Evolutionary conservation across 2,888 invertebrate genomes (phyloP), one percentile per base, ranked within the genome.

Genomic region (Scaptomyza reducta): DNA sequence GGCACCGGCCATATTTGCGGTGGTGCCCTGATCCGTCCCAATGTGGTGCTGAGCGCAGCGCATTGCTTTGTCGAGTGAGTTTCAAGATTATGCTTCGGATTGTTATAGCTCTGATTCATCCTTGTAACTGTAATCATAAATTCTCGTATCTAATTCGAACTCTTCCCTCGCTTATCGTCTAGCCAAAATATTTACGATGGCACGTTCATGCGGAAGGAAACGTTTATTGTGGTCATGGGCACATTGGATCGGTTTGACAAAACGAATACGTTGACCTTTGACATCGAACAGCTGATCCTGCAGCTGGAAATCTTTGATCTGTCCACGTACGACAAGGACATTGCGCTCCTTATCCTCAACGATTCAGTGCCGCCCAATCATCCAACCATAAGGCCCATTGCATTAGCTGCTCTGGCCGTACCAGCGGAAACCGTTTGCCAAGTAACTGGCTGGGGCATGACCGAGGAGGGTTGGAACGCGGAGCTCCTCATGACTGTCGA

Each of bases 11-110:
- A 91, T 69, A 66, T 91, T 13, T 91, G 91, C 44, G 91, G 91
- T 3, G 91, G 90, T 4, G 66, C 90, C 0, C 62, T 91, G 46
- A 89, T 91, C 46, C 62, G 71, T 3, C 59, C 76, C 7, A 87
- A 82, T 62, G 82, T 79, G 9, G 90, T 89, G 0, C 70, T 91
- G 1, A 77, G 84, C 2, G 91, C 91, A 0, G 90, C 91, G 1
- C 91, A 91, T 73, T 91, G 91, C 40, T 89, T 91, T 68, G 87
- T 86, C n/a, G 70, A 91, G 90, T 90, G 76, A 87, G 89, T 18
- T 18, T 5, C n/a, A n/a, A n/a, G n/a, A n/a, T n/a, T n/a, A n/a
- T n/a, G n/a, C n/a, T n/a, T n/a, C n/a, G n/a, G n/a, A n/a, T n/a
- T n/a, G n/a, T n/a, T n/a, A n/a, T n/a, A n/a, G n/a, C n/a, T n/a